A percentile compares a stretch with the other conserved stretches of the same genome.
phyloP scores from a whole-genome alignment of 1,140 invertebrate species.

The Drosophila elegans region DNA sequence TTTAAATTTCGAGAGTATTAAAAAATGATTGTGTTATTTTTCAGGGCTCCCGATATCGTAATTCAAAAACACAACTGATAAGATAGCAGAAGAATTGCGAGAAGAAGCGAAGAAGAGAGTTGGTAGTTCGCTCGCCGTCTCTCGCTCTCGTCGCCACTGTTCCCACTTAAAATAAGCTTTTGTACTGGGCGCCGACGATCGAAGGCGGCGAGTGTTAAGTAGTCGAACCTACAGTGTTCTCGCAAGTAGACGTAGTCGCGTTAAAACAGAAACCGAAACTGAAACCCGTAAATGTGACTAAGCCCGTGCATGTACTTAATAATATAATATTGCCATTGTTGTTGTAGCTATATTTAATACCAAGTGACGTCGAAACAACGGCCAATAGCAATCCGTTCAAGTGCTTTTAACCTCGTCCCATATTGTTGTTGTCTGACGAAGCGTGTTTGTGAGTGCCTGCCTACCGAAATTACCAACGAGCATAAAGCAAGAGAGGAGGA shows the following conservation, averaged over 20 bases:
- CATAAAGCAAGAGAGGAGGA: conserved; percentile 8
- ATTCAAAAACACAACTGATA: conserved; percentile 14
- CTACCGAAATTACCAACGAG: conserved; percentile 9
- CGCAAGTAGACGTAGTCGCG: conserved; percentile 51
- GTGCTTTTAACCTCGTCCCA: conserved; percentile 21
- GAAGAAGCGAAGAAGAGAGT: conserved; percentile 6
- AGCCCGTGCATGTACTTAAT: conserved; percentile 20
- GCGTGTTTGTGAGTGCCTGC: conserved; percentile 10
- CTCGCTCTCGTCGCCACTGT: conserved; percentile 1
- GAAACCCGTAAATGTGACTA: conserved; percentile 28
- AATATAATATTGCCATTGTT: conserved; percentile 32
- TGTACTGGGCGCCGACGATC: conserved; percentile 11
- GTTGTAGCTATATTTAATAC: conserved; percentile 35
- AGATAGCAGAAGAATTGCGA: conserved; percentile 9
- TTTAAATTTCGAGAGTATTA: not conserved
- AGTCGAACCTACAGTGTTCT: conserved; percentile 51
- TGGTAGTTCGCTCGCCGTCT: conserved; percentile 1
- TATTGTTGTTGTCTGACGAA: conserved; percentile 5
- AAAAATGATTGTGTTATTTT: conserved; percentile 20
- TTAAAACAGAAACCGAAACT: conserved; percentile 11
- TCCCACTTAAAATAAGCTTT: conserved; percentile 23
- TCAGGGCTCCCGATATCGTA: not conserved
- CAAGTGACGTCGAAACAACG: conserved; percentile 36
- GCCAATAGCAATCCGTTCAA: conserved; percentile 8
- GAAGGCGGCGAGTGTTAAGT: conserved; percentile 39